phyloP scores from a whole-genome alignment of 2,113 vertebrate genomes.

The Ctenomys sociabilis region DNA sequence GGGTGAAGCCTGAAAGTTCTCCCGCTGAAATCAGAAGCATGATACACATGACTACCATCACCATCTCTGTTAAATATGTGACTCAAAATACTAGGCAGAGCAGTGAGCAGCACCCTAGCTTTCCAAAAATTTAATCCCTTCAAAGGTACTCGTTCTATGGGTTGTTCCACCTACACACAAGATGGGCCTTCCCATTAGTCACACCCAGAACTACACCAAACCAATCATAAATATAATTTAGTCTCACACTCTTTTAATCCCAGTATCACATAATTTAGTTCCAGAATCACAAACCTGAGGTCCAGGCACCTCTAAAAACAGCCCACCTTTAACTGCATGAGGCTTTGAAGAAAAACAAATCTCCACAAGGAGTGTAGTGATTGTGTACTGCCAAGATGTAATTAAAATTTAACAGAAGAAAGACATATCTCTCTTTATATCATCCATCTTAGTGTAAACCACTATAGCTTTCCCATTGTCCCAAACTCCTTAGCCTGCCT shows the following conservation, averaged over 20 bases:
- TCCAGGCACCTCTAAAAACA: background rate
- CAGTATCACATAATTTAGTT: background rate
- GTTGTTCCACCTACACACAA: background rate
- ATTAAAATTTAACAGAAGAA: background rate
- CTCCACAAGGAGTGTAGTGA: background rate
- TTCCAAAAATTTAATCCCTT: background rate
- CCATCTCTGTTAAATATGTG: background rate
- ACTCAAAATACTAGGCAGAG: background rate
- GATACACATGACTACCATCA: background rate
- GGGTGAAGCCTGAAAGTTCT: background rate
- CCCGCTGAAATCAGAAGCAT: background rate
- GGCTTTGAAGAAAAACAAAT: background rate
- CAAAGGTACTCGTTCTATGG: background rate
- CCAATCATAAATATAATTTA: background rate
- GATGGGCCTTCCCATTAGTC: background rate
- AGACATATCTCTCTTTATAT: background rate
- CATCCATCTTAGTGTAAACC: conserved; percentile 6
- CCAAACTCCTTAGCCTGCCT: background rate
- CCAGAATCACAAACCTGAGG: background rate
- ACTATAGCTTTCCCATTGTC: background rate
- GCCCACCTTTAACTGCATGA: background rate
- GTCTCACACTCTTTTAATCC: background rate
- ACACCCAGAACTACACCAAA: background rate
- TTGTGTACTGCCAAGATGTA: background rate
- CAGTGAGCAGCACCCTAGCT: background rate